Evolutionary conservation across 2,113 vertebrate species (phyloP).

Genomic region (Atherinomorus stipes): DNA sequence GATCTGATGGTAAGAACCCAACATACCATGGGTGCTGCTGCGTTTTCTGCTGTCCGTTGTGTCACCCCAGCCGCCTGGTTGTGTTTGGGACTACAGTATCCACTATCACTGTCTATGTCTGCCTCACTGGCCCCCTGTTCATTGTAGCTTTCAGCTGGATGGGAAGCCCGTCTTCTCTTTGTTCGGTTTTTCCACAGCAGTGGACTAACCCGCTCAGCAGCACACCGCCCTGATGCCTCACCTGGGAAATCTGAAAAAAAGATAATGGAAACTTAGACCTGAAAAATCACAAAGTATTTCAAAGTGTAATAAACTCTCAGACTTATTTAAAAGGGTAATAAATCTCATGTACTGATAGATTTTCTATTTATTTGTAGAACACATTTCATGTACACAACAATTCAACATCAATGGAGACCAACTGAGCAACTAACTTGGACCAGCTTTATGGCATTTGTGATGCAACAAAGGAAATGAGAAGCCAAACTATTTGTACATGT

Average conservation of each 20-base stretch:
- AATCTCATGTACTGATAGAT: background rate
- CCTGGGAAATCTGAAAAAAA: constrained; percentile 89
- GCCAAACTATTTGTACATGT: constrained; percentile 1
- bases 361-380: too few species aligned
- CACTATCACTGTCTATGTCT: constrained; percentile 97
- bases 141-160: constrained; percentile 90
- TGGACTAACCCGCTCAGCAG: constrained; percentile 85
- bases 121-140: constrained; percentile 94
- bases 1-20: background rate
- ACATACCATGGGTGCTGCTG: constrained; percentile 67
- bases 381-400: too few species aligned
- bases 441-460: background rate
- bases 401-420: background rate
- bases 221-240: constrained; percentile 89
- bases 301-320: background rate
- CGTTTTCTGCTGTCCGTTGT: constrained; percentile 80
- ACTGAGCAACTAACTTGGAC: background rate
- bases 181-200: constrained; percentile 91
- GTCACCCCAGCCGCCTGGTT: constrained; percentile 82
- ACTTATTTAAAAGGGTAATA: background rate
- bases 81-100: constrained; percentile 97
- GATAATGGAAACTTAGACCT: constrained; percentile 2
- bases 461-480: background rate
- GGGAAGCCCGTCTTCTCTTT: constrained; percentile 87
- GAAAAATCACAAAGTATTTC: background rate